phyloP scores from a whole-genome alignment of 1,140 invertebrate genomes.

The Psilanteris sp. region DNA sequence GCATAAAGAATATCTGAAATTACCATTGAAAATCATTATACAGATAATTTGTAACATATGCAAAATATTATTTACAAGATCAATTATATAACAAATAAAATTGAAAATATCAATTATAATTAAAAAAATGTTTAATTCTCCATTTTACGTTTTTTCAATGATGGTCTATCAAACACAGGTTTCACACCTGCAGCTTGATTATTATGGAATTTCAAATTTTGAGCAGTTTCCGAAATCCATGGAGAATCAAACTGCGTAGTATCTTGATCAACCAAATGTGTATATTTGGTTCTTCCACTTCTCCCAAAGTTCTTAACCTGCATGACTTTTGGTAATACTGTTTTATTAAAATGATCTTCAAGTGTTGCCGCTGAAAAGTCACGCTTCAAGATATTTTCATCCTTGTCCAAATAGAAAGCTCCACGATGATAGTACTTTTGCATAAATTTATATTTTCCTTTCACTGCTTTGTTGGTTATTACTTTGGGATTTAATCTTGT shows the following conservation, averaged over 20 bases:
- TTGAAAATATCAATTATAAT: too few relatives aligned
- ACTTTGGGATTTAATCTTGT: constrained; percentile 94
- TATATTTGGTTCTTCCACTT: constrained; percentile 99
- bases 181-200: constrained; percentile 97
- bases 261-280: constrained; percentile 99
- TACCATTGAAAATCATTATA: too few relatives aligned
- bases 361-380: constrained; percentile 98
- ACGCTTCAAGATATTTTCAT: constrained; percentile 95
- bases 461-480: constrained; percentile 96
- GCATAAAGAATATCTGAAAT: too few relatives aligned
- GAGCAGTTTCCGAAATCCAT: constrained; percentile 94
- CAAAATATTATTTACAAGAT: too few relatives aligned
- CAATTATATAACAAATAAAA: too few relatives aligned
- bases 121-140: constrained; percentile 73
- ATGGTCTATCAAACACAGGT: constrained; percentile 94
- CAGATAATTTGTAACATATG: too few relatives aligned
- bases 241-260: constrained; percentile 98
- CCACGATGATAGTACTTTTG: constrained; percentile 99
- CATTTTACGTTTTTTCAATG: constrained; percentile 85
- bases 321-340: constrained; percentile 99
- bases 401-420: constrained; percentile 97
- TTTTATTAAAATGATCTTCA: constrained; percentile 99
- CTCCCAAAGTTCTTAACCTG: constrained; percentile 99
- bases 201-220: constrained; percentile 94
- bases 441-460: constrained; percentile 99